Conservation (phyloP, 2,797 vertebrate genomes). For the Nothura maculosa region DNA sequence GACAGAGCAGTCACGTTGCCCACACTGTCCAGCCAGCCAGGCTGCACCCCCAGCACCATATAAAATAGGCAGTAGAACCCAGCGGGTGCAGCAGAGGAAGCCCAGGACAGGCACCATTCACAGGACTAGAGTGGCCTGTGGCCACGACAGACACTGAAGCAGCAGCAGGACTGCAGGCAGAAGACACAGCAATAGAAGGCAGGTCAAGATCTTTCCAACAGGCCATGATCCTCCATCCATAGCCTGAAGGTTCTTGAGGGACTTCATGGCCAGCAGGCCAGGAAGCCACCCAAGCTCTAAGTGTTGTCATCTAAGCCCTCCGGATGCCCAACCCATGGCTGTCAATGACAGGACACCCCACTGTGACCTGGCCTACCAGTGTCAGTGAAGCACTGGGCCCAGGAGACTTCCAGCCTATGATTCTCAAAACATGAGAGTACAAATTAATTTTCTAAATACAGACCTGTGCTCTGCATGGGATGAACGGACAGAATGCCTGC, state of each 20-base stretch:
- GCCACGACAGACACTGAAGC: slow-evolving; percentile 23
- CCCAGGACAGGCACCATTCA: background rate
- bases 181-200: background rate
- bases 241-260: slow-evolving; percentile 11
- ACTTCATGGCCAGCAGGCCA: background rate
- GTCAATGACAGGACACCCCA: slow-evolving; percentile 8
- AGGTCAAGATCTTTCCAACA: background rate
- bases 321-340: slow-evolving; percentile 4
- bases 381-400: background rate
- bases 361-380: background rate
- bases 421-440: slow-evolving; percentile 46
- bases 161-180: slow-evolving; percentile 9
- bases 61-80: background rate
- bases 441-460: slow-evolving; percentile 69
- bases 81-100: background rate
- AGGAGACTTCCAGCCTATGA: background rate
- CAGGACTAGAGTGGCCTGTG: background rate
- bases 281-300: background rate
- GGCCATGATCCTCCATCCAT: background rate
- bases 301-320: background rate
- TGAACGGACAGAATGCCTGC: slow-evolving; percentile 26
- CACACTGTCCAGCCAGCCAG: background rate
- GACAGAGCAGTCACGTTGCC: background rate
- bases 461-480: slow-evolving; percentile 11
- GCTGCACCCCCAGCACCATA: background rate